Evolutionary conservation across 2,888 invertebrate genomes (phyloP).

Genomic region (Rambutsinella grinnellia): DNA sequence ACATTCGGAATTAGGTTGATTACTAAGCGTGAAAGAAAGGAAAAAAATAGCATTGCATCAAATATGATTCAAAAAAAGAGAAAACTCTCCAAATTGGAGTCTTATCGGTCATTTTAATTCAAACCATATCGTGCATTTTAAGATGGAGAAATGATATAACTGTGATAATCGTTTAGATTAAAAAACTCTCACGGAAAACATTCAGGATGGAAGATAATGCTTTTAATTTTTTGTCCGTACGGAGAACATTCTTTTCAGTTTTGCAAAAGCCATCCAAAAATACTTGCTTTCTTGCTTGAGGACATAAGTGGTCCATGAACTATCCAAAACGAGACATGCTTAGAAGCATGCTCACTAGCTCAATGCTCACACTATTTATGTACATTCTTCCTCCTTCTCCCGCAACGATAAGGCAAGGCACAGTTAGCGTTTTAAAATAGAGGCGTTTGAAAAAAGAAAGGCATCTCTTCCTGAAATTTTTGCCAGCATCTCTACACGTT

Average conservation of each 20-base stretch:
- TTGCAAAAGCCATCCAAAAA: not conserved
- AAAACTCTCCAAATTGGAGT: not conserved
- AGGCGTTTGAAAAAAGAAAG: constrained; percentile 4
- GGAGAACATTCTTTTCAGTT: not conserved
- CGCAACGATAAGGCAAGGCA: not conserved
- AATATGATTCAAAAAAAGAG: not conserved
- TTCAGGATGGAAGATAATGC: not conserved
- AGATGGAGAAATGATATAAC: not conserved
- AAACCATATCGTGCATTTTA: no score
- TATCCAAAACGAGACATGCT: no score
- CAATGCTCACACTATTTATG: not conserved
- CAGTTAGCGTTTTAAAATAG: not conserved
- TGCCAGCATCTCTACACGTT: not conserved
- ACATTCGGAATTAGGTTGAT: not conserved
- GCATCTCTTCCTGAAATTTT: constrained; percentile 1
- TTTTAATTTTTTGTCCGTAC: not conserved
- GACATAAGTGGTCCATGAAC: not conserved
- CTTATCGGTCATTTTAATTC: no score
- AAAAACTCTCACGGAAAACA: not conserved
- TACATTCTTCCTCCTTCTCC: not conserved
- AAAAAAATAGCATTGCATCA: no score
- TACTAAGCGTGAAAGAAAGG: not conserved
- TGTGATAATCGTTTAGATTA: not conserved
- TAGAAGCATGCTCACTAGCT: no score
- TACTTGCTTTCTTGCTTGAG: not conserved